Base-by-base conservation (phyloP, 2,113 vertebrate genomes). In the Corythoichthys haematopterus region DNA sequence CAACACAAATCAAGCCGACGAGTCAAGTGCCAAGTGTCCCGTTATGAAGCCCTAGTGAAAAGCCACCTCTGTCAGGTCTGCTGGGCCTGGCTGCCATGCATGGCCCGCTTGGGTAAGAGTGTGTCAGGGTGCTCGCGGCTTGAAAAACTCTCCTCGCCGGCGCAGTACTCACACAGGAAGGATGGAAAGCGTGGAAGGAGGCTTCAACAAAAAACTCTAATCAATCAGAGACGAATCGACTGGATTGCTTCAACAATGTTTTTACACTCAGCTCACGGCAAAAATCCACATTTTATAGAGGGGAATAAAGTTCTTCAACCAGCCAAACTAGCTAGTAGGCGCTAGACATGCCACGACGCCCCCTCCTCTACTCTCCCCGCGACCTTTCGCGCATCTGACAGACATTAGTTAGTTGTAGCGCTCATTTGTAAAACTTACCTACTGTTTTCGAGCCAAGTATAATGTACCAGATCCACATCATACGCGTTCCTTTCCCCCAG, bases 381-480 rank as follows among this genome's bases (percentile, higher is more conserved):
- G 9, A 6, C 20, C 69, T 48, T 65, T 52, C 71, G 35, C 40
- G 69, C 47, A 45, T 71, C 68, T 65, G 48, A 74, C 72, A 74
- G 3, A 16, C 60, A 51, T 37, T 77, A 64, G 58, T 83, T 36
- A 43, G 40, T 80, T 64, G 40, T 36, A 56, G 58, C 45, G 71
- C 50, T 2, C 3, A 64, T 65, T 68, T 68, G 2, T 14, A 66
- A 72, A 80, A 92, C 94, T 94, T 78, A 94, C 94, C 94, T 65
- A 90, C 92, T 60, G 86, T 92, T 80, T 80, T 85, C 40, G 86
- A 90, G 88, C 90, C 91, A 67, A 94, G 89, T 79, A 94, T 80
- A 69, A 94, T 88, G 85, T 92, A 93, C 89, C 93, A 92, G 88
- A 93, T 87, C 93, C 93, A 94, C 94, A 94, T 94, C 89, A 71